Evolutionary conservation across 1,140 invertebrate genomes (phyloP).

Genomic region (Hermetia illucens): DNA sequence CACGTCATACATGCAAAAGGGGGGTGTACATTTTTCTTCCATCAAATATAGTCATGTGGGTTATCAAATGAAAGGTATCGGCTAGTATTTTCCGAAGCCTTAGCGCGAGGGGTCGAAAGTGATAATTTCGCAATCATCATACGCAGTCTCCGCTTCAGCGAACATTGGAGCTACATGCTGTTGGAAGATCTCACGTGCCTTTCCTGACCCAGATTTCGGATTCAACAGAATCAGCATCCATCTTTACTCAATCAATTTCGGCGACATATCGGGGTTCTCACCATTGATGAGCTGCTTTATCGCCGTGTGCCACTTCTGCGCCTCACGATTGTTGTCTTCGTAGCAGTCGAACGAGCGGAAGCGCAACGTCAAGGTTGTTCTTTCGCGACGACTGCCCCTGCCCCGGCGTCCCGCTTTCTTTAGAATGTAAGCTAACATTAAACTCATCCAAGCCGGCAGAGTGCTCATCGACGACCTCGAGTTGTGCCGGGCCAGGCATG

Average conservation of each 20-base stretch:
- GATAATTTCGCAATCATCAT: too few species aligned
- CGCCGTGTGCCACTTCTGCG: conserved; percentile 65
- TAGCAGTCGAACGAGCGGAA: conserved; percentile 67
- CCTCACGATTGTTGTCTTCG: conserved; percentile 70
- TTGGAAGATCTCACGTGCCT: conserved; percentile 68
- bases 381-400: conserved; percentile 51
- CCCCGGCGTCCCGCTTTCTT: conserved; percentile 48
- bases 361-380: conserved; percentile 62
- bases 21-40: too few species aligned
- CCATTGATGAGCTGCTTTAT: too few species aligned
- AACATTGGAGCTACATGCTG: conserved; percentile 69
- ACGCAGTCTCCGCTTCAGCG: conserved; percentile 72
- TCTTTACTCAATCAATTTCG: too few species aligned
- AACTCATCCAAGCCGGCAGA: conserved; percentile 46
- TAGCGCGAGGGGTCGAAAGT: too few species aligned
- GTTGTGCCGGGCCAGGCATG: conserved; percentile 37
- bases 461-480: conserved; percentile 46
- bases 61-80: too few species aligned
- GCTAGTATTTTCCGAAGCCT: too few species aligned
- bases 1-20: too few species aligned
- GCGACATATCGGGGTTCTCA: too few species aligned
- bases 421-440: conserved; percentile 63
- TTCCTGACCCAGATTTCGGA: conserved; percentile 83
- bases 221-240: conserved; percentile 78
- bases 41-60: too few species aligned